A percentile compares a stretch with the other conserved stretches of the same genome.
Evolutionary conservation across 2,113 vertebrate species (phyloP).

Genomic region (Martes martes): DNA sequence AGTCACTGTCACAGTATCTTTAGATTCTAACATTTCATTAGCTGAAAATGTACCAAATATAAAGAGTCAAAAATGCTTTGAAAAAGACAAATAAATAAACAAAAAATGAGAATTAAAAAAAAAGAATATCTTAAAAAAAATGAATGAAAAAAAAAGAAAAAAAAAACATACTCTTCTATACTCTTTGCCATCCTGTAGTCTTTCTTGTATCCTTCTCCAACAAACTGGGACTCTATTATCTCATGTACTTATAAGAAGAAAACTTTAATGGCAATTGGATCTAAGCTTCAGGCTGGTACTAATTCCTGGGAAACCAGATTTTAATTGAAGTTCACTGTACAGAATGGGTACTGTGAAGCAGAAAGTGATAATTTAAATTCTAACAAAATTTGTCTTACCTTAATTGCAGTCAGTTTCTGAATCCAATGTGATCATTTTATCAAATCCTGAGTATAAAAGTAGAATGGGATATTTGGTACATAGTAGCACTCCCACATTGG

Average conservation of each 20-base stretch:
- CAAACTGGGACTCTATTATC: neutral
- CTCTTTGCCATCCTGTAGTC: neutral
- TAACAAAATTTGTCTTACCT: neutral
- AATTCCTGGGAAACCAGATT: neutral
- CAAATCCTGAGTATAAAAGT: neutral
- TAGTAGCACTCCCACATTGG: neutral
- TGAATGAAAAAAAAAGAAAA: neutral
- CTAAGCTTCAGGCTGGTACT: neutral
- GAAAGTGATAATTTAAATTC: neutral
- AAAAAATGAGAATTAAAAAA: neutral
- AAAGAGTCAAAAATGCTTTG: neutral
- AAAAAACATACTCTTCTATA: neutral
- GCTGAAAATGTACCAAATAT: neutral
- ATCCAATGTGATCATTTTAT: neutral
- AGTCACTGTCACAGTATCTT: neutral
- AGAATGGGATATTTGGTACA: neutral
- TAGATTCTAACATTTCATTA: neutral
- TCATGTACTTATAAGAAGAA: neutral
- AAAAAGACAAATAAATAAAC: neutral
- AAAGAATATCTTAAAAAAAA: neutral
- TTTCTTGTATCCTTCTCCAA: neutral
- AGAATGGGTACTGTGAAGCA: neutral
- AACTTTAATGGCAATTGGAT: neutral
- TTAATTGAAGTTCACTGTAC: neutral
- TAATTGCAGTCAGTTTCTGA: neutral